Evolutionary conservation across 2,888 invertebrate species (phyloP).

Genomic region (Troglohyphantes excavatus): DNA sequence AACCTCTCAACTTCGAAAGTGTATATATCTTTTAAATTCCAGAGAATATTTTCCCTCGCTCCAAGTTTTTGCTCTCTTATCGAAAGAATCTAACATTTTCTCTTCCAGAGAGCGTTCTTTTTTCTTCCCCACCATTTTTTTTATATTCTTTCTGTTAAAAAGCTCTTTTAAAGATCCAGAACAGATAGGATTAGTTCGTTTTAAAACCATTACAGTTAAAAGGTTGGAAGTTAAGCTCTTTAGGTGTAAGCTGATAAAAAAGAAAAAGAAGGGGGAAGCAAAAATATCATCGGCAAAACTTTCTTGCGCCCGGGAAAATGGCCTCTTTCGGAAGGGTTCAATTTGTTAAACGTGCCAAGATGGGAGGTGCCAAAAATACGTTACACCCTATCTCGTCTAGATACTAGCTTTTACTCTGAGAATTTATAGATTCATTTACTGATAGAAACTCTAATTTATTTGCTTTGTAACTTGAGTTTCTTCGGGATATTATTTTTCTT

Average conservation of each 20-base stretch:
- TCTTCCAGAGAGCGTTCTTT: conserved; percentile 8
- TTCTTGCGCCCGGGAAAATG: no score
- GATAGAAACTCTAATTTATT: no score
- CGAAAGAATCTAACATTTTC: conserved; percentile 52
- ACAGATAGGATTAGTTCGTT: conserved; percentile 72
- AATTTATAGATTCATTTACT: no score
- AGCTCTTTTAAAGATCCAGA: conserved; percentile 66
- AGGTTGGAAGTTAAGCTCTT: conserved; percentile 72
- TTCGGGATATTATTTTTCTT: no score
- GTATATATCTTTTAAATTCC: conserved; percentile 39
- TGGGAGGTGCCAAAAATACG: no score
- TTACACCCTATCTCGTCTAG: no score
- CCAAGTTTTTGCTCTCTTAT: conserved; percentile 25
- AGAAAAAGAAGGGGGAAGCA: not conserved
- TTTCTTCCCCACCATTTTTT: not conserved
- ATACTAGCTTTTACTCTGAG: no score
- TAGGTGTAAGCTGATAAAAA: conserved; percentile 59
- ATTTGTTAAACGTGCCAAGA: no score
- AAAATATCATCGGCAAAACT: conserved; percentile 27
- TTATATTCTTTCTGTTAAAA: conserved; percentile 48
- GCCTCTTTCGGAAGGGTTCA: no score
- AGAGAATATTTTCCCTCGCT: conserved; percentile 43
- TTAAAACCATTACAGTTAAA: conserved; percentile 72
- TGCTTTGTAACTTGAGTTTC: no score
- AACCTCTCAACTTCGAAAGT: no score